These are phyloP conservation scores for Lasioglossum albipes DNA, from an alignment of 1,140 invertebrate genomes.

Conservation along the genomic window DNA sequence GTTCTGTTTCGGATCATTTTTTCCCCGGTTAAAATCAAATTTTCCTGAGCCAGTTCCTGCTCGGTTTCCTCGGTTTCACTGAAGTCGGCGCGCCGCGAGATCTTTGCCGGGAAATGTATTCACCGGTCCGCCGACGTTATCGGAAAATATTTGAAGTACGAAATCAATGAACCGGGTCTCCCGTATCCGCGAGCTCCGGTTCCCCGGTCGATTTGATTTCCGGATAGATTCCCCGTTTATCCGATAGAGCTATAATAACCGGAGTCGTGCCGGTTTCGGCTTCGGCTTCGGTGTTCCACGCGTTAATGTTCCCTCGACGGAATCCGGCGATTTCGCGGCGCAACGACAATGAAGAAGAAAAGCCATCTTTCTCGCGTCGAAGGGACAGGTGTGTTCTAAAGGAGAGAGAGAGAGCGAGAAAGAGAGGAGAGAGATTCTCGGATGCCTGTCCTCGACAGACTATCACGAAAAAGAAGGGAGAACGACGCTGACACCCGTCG, in stretches of 20 bases:
- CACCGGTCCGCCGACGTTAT: background rate
- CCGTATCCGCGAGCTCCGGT: background rate
- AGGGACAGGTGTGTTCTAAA: background rate
- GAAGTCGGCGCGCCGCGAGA: no score
- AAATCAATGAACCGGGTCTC: background rate
- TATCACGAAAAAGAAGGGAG: background rate
- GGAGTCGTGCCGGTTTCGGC: background rate
- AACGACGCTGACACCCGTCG: background rate
- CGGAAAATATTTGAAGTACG: constrained; percentile 9
- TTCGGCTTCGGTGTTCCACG: no score
- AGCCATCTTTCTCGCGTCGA: constrained; percentile 4
- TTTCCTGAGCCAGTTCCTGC: no score
- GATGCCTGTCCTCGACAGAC: background rate
- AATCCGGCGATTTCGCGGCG: background rate
- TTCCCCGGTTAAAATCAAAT: no score
- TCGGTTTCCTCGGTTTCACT: no score
- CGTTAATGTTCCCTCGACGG: background rate
- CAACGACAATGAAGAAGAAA: background rate
- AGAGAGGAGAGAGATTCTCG: constrained; percentile 22
- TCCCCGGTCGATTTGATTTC: background rate
- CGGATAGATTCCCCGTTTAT: background rate
- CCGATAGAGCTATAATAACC: background rate
- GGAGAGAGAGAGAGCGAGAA: background rate
- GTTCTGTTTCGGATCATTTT: no score
- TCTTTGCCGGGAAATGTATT: no score